Evolutionary conservation across 1,140 invertebrate species (phyloP), one percentile per base, ranked within the genome.

Genomic region (Cecropterus lyciades): DNA sequence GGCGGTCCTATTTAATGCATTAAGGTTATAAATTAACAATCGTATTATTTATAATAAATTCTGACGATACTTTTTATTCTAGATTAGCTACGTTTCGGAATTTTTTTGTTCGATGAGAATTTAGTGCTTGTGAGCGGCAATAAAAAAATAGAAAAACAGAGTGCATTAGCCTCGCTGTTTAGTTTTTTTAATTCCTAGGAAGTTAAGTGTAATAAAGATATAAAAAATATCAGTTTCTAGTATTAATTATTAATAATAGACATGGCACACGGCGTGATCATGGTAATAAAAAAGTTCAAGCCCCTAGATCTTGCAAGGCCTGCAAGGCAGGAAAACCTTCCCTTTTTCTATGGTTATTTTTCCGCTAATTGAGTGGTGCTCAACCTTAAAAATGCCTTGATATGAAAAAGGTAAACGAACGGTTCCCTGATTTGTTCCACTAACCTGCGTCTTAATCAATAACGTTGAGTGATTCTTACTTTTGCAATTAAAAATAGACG

Each of bases 21-120:
- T 48, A 48, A 43, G 5, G 49, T 42, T 67, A 60, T 24, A 30
- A 62, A 49, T 49, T 46, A 49, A 17, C 45, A 49, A 62, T 49
- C 8, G 45, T 7, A 33, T 14, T 43, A 49, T 62, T 49, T 7
- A 30, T 37, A 37, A 37, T 48, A 16, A 16, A 56, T 40, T 56
- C 20, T 42, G 33, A 56, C 49, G 5, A 63, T 48, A 33, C 42
- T 48, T 37, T 33, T 55, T 43, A 9, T 46, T 33, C 33, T n/a
- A 24, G 42, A 46, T 33, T 55, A 6, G 20, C 15, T 64, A 27
- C 6, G 27, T 49, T 4, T 2, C 1, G 20, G 20, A 1, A 20
- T 40, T 15, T 24, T 48, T 46, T 42, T 43, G n/a, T 14, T 37
- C 1, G 9, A n/a, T 10, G 9, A 1, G 11, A 37, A 37, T 43